Conservation (phyloP, 2,797 vertebrate genomes). For the Neopelma chrysocephalum region DNA sequence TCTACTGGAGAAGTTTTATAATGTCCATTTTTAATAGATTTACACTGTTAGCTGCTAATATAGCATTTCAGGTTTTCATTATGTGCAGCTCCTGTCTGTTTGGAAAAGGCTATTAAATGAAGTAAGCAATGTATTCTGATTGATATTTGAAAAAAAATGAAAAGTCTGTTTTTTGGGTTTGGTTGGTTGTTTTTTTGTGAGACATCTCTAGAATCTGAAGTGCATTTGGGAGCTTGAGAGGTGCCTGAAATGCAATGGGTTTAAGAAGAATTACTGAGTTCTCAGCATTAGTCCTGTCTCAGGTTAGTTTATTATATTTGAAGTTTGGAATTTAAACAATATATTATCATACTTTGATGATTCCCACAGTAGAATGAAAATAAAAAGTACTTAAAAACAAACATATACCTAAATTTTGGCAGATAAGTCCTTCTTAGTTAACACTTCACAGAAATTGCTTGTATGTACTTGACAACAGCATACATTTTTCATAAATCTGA, state of each 20-base stretch:
- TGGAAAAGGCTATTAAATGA: neutral
- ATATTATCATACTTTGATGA: constrained; percentile 70
- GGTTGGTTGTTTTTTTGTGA: neutral
- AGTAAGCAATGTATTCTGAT: neutral
- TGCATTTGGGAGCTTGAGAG: constrained; percentile 30
- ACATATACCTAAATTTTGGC: constrained; percentile 63
- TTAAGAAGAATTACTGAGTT: constrained; percentile 42
- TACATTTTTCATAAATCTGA: constrained; percentile 73
- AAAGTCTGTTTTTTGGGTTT: neutral
- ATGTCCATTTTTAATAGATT: neutral
- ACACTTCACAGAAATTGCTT: constrained; percentile 73
- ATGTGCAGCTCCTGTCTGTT: neutral
- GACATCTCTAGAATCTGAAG: constrained; percentile 7
- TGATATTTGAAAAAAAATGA: neutral
- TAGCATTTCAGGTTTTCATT: neutral
- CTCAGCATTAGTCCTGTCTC: constrained; percentile 59
- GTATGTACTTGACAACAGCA: constrained; percentile 69
- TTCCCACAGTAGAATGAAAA: constrained; percentile 62
- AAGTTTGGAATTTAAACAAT: constrained; percentile 60
- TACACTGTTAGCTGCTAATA: neutral
- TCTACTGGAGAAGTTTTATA: neutral
- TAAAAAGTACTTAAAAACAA: constrained; percentile 66
- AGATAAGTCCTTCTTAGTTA: constrained; percentile 71
- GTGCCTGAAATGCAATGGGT: constrained; percentile 27
- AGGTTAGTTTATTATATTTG: constrained; percentile 64